Base-by-base conservation (phyloP, 37 sponge, comb jelly and placozoan genomes). In the Beroe forskalii region DNA sequence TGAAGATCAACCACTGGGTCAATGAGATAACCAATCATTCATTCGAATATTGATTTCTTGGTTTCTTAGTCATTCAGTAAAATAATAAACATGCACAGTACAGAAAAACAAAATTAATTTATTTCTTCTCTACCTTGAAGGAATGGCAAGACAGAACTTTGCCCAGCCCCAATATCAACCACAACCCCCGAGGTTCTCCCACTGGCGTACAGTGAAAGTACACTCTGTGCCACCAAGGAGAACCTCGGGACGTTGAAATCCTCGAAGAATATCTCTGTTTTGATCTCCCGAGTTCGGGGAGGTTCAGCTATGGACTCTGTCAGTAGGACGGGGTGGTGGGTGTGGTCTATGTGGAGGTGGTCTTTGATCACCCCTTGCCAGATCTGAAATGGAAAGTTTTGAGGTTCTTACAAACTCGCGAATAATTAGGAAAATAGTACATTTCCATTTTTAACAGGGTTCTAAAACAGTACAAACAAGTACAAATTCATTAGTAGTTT, bases 161-260 rank as follows among this genome's bases (percentile, higher is more conserved):
- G 55, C 3, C 86, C 86, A 43, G 86, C 86, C 27, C 86, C 86
- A 80, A 80, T 80, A n/a, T 80, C 86, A 17, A 80, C 86, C 25
- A 80, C 86, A 43, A 80, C 55, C 0, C 86, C 86, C 6, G 86
- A 80, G 14, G 86, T 80, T 2, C 43, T 6, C 6, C 86, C 86
- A 25, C 35, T 37, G n/a, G 86, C 86, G 42, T 80, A 38, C 27
- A 80, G 35, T 4, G 55, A 22, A 32, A 80, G 86, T 12, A 80
- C 86, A 41, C 38, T 23, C 86, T 80, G 86, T 1, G 44, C 42
- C 4, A 37, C 86, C 19, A 80, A 3, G 30, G 55, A 80, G 55
- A 80, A 80, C 55, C 40, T 23, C 9, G 86, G 86, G n/a, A 43
- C 55, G 14, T 48, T 27, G 1, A 80, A 37, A 1, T 35, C 19